Evolutionary conservation across 2,888 invertebrate species (phyloP).

Genomic region (Eilema caniola): DNA sequence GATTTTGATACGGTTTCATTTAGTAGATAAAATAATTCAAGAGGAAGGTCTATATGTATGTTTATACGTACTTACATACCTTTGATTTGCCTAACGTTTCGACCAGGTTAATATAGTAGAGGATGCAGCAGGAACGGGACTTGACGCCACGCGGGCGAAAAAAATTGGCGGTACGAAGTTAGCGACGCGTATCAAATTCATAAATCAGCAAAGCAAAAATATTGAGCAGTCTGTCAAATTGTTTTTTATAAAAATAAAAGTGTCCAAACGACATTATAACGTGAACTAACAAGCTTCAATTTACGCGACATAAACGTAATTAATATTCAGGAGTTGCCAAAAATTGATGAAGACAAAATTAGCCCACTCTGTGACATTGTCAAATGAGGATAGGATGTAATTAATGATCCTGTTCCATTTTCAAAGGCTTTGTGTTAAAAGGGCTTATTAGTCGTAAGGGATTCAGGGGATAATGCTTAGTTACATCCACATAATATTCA

Average conservation of each 20-base stretch:
- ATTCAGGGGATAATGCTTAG: background rate
- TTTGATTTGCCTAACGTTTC: too few relatives aligned
- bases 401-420: conserved; percentile 39
- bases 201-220: conserved; percentile 5
- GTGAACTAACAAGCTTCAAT: conserved; percentile 18
- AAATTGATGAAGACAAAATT: conserved; percentile 43
- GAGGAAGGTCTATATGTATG: too few relatives aligned
- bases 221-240: background rate
- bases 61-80: too few relatives aligned
- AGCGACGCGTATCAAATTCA: background rate
- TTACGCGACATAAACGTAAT: conserved; percentile 21
- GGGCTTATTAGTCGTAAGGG: background rate
- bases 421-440: conserved; percentile 17
- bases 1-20: too few relatives aligned
- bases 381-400: conserved; percentile 32
- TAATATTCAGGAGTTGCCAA: conserved; percentile 28
- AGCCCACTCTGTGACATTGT: conserved; percentile 30
- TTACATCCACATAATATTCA: conserved; percentile 5
- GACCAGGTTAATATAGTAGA: too few relatives aligned
- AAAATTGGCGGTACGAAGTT: too few relatives aligned
- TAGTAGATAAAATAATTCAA: too few relatives aligned
- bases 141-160: too few relatives aligned
- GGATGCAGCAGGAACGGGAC: too few relatives aligned
- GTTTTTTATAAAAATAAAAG: conserved; percentile 9
- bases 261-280: conserved; percentile 9